Evolutionary conservation across 2,113 vertebrate genomes (phyloP), one percentile per base, ranked within the genome.

Genomic region (Hippocampus comes): DNA sequence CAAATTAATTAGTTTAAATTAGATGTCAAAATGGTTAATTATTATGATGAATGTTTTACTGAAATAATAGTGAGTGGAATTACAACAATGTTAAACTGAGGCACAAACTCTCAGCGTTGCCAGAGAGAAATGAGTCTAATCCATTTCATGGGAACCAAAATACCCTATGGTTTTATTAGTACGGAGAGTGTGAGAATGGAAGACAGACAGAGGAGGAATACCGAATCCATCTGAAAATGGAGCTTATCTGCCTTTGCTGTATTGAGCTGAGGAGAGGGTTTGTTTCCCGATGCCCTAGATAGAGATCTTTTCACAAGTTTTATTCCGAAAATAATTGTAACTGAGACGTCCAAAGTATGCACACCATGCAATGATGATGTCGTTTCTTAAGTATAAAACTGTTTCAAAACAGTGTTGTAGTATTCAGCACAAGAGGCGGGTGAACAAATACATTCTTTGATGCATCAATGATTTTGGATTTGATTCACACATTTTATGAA

Each of bases 21-120:
- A 88, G 79, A 89, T 83, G 86, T 91, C 90, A 89, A 88, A 91
- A 86, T 86, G 85, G 83, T 89, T 90, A 90, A 92, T 91, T 91
- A 89, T 89, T 76, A 82, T 90, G 88, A 90, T 87, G 77, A 90
- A 91, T 90, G 87, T 86, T 89, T 90, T 82, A 89, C 88, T 89
- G 88, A 84, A 86, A 87, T 89, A 90, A 90, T 89, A 87, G 81
- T 88, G 87, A 91, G 82, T 83, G 86, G 84, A 90, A 88, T 90
- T 90, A 87, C 85, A 89, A 88, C 84, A 90, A 90, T 84, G 84
- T 89, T 88, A 89, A 92, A 88, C 88, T 70, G 83, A 85, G 86
- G 90, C 63, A 74, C 77, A 74, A 80, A 76, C 81, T 82, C 79
- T 86, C 82, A 79, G 74, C 83, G 68, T 85, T 89, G 89, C 91